A percentile compares a stretch with the other conserved stretches of the same genome.
These are phyloP conservation scores for Turritopsis dohrnii DNA, from an alignment of 30 jellyfish, hydroid and myxozoan genomes.

Conservation along the genomic window DNA sequence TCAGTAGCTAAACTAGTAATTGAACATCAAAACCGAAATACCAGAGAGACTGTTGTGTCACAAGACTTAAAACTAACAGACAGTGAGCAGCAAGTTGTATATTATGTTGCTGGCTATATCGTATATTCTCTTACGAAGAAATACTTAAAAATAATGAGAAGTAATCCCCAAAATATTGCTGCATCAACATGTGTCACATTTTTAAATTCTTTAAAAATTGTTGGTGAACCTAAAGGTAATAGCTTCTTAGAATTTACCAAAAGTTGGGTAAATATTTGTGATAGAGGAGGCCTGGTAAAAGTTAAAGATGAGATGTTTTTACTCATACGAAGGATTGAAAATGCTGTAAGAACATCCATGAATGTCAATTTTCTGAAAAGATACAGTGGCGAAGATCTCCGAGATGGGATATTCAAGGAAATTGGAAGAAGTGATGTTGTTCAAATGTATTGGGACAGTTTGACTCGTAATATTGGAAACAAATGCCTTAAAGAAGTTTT, in stretches of 20 bases:
- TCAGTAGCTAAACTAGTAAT: neutral
- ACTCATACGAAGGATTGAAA: slow-evolving; percentile 2
- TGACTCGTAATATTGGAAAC: no score
- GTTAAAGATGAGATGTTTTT: neutral
- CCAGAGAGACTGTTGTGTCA: neutral
- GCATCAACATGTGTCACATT: neutral
- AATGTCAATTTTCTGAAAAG: neutral
- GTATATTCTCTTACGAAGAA: neutral
- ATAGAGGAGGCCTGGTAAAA: neutral
- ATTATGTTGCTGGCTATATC: slow-evolving; percentile 5
- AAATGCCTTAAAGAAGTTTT: no score
- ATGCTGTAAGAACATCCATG: neutral
- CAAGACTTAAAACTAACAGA: neutral
- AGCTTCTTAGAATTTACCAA: neutral
- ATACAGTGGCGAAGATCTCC: neutral
- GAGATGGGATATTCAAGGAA: neutral
- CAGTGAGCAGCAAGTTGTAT: neutral
- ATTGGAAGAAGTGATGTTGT: neutral
- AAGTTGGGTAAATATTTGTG: neutral
- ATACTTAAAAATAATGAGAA: neutral
- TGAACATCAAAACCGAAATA: neutral
- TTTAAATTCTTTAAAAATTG: no score
- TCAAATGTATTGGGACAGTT: neutral
- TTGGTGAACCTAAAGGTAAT: neutral
- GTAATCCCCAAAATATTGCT: neutral